Percentiles rank a stretch among this genome's conserved stretches.
phyloP scores from a whole-genome alignment of 2,113 vertebrate species.

The Melanocharis versteri region DNA sequence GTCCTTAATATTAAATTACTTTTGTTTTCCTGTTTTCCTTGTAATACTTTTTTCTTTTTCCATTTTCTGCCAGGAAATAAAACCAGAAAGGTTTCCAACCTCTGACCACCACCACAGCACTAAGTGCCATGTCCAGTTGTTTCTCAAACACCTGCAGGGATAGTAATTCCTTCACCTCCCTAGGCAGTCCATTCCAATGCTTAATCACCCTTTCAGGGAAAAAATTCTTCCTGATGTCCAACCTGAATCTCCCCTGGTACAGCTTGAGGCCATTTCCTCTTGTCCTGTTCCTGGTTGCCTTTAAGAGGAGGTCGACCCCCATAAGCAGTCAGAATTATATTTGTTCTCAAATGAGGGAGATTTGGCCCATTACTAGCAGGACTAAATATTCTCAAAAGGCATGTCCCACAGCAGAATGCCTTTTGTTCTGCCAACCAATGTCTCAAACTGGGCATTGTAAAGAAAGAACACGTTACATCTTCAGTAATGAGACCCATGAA shows the following conservation, averaged over 20 bases:
- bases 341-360: not conserved
- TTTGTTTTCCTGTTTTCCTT: not conserved
- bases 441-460: not conserved
- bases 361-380: not conserved
- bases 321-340: not conserved
- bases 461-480: not conserved
- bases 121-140: accelerated
- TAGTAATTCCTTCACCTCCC: not conserved
- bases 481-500: not conserved
- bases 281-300: not conserved
- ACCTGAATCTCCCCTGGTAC: not conserved
- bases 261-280: not conserved
- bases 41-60: not conserved
- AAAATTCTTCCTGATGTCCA: not conserved
- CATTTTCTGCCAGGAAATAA: not conserved
- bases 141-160: not conserved
- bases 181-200: not conserved
- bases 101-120: not conserved
- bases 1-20: not conserved
- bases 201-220: not conserved
- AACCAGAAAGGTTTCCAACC: not conserved
- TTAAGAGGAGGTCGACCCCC: accelerated
- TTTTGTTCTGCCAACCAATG: not conserved
- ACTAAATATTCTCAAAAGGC: not conserved
- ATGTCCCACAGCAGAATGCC: not conserved